phyloP scores from a whole-genome alignment of 2,888 invertebrate genomes.

The Dynastes maya region DNA sequence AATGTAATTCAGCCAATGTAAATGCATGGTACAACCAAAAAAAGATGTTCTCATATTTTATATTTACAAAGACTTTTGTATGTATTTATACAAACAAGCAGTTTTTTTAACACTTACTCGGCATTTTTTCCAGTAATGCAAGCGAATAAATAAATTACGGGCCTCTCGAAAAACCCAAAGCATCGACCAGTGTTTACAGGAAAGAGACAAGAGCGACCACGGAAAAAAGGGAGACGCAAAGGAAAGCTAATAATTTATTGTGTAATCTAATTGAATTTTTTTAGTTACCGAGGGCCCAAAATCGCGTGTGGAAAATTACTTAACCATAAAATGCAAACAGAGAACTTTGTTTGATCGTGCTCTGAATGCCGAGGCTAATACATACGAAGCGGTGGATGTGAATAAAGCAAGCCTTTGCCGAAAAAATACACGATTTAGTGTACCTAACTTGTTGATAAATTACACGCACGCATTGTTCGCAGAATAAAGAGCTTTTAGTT shows the following conservation, averaged over 20 bases:
- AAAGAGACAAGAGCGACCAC: conserved; percentile 1
- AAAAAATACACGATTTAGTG: conserved; percentile 13
- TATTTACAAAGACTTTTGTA: too few species aligned
- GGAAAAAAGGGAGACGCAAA: conserved; percentile 2
- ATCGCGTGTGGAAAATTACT: conserved; percentile 43
- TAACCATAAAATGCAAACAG: conserved; percentile 46
- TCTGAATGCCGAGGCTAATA: conserved; percentile 28
- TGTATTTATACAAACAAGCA: not conserved
- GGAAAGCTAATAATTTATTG: conserved; percentile 43
- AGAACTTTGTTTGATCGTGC: conserved; percentile 37
- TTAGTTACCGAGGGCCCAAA: conserved; percentile 28
- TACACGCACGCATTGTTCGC: not conserved
- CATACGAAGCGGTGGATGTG: conserved; percentile 11
- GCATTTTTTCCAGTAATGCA: not conserved
- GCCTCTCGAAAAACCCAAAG: conserved; percentile 23
- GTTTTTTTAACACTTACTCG: not conserved
- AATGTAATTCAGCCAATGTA: too few species aligned
- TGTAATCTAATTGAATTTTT: conserved; percentile 43
- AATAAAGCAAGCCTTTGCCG: conserved; percentile 1
- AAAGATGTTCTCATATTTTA: too few species aligned
- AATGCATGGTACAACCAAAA: too few species aligned
- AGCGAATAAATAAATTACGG: conserved; percentile 31
- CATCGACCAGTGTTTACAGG: conserved; percentile 34
- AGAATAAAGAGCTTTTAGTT: not conserved
- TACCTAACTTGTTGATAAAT: not conserved